Conservation (phyloP, 1,140 invertebrate species). For the Zaprionus ghesquierei region DNA sequence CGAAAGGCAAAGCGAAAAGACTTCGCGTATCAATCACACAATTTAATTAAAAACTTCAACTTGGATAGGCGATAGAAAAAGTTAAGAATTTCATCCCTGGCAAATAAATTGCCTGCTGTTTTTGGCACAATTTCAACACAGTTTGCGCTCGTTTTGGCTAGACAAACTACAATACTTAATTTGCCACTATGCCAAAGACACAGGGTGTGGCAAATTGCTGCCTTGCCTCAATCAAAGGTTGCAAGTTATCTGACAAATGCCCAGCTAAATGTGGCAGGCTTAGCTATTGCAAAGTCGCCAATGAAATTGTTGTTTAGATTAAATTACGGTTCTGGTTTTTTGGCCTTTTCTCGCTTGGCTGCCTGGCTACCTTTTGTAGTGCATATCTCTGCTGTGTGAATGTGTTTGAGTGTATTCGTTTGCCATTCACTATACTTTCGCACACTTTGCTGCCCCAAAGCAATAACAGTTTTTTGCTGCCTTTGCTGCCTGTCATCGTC, state of each 20-base stretch:
- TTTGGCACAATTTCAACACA: conserved; percentile 17
- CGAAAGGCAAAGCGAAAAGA: conserved; percentile 18
- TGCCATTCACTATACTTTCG: conserved; percentile 5
- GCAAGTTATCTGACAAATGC: conserved; percentile 68
- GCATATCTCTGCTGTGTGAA: neutral
- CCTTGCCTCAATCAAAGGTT: conserved; percentile 59
- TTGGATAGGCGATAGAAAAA: conserved; percentile 12
- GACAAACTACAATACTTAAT: conserved; percentile 42
- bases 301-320: conserved; percentile 69
- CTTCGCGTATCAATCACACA: conserved; percentile 54
- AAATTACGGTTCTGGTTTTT: conserved; percentile 65
- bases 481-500: conserved; percentile 2
- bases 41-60: conserved; percentile 74
- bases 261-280: conserved; percentile 50
- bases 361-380: conserved; percentile 18
- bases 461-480: conserved; percentile 8
- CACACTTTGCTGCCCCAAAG: neutral
- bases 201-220: conserved; percentile 11
- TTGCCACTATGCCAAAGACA: conserved; percentile 10
- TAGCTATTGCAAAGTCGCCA: conserved; percentile 27
- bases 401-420: conserved; percentile 14
- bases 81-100: neutral
- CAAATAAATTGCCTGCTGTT: conserved; percentile 25
- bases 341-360: conserved; percentile 52
- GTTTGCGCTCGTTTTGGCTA: neutral